Base-by-base conservation (phyloP, 2,888 invertebrate genomes). In the Sabellastarte sp. region DNA sequence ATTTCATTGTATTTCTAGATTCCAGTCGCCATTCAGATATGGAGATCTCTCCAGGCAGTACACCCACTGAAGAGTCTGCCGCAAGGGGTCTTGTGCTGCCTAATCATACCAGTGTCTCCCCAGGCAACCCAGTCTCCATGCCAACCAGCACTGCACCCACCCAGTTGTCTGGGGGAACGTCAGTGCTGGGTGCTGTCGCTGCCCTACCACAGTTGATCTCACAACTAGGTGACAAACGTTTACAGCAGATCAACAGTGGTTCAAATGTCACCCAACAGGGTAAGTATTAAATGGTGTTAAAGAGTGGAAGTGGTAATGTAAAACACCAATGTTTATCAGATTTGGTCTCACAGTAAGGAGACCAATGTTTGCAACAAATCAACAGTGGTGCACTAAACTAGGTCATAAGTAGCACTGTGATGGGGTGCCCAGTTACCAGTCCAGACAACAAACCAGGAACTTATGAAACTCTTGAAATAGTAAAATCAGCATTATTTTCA, bases 21-120 rank as follows among this genome's bases (percentile, higher is more conserved):
- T n/a, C n/a, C 41, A 41, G 41, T 15, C 10, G 41, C 10, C 41
- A 41, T 41, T 91, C 93, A 84, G 95, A 95, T 80, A 94, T 95
- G 94, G 95, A 95, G 80, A 94, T 95, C 79, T 95, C 94, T 65
- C 93, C 93, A 24, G 92, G 92, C 80, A 93, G 93, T 80, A 93
- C 79, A 1, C 79, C 80, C 1, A 70, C 66, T 1, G 63, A 68
- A 41, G 63, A 67, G 53, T 61, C 61, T 5, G 60, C 59, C 53
- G 20, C 55, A 32, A 28, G 30, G 60, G 63, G 5, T 41, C 57
- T 24, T 5, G 31, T 24, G 4, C 3, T 4, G 4, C 4, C 5
- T 4, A 26, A 5, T 4, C 61, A 61, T 2, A 32, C 50, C 24
- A 5, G 57, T 41, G 51, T 20, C 32, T 28, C 61, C 59, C n/a